Base-by-base conservation (phyloP, 2,113 vertebrate genomes). In the Gallinago undulata region DNA sequence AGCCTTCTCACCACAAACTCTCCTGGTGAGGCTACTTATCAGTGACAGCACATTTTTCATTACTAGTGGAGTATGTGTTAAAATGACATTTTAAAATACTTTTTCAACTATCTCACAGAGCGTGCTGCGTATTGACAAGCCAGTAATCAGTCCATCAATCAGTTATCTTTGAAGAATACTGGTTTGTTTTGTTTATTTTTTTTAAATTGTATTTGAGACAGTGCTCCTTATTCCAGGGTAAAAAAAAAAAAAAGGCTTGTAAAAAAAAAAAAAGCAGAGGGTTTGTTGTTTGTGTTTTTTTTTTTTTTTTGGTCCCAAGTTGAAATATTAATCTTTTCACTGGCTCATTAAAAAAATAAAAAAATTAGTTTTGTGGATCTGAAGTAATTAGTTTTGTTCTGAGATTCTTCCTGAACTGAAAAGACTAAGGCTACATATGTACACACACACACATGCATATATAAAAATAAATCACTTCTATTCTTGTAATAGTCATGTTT, bases 1-100 rank as follows among this genome's bases (percentile, higher is more conserved):
- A 96, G 85, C 76, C 77, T 95, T 96, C 72, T 96, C 62, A 75
- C 91, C 85, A 87, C 79, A 91, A 78, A 78, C 80, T 79, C 85
- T 93, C 94, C 84, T 95, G 87, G 80, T 94, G 94, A 96, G 84
- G 76, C 84, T 51, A 70, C 95, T 96, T 97, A 96, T 96, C 96
- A 85, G 89, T 69, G 96, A 94, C 95, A 95, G 92, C 74, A 86
- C 91, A 92, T 97, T 96, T 97, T 86, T 97, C 90, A 92, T 81
- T 91, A 24, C 51, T 79, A 6, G 67, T 59, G 51, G 62, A 78
- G 50, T 72, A 93, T 63, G 76, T 66, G 87, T 91, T 86, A 92
- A 90, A 96, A 90, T 87, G 72, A 72, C 96, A 90, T 75, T 86
- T 89, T 60, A 64, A 84, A 93, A 77, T 74, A 64, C n/a, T 87